Evolutionary conservation across 2,113 vertebrate genomes (phyloP).

Genomic region (Symphodus melops): DNA sequence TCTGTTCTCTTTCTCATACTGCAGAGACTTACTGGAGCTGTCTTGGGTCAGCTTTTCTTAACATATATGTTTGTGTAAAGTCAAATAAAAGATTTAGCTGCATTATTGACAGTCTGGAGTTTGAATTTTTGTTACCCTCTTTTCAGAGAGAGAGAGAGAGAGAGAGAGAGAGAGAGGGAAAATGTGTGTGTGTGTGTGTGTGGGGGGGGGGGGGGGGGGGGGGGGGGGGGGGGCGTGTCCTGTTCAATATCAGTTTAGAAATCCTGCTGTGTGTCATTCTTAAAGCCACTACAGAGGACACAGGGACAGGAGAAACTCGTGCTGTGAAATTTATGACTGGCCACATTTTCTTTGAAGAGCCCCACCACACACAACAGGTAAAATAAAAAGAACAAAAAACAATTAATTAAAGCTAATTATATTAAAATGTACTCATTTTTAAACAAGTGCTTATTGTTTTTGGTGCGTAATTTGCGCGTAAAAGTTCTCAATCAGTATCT

Average conservation of each 20-base stretch:
- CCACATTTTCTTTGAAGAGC: slow-evolving; percentile 10
- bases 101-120: slow-evolving; percentile 65
- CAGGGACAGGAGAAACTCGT: slow-evolving; percentile 68
- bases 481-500: neutral
- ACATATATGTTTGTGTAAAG: slow-evolving; percentile 49
- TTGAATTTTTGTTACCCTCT: neutral
- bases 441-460: too few relatives aligned
- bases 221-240: slow-evolving; percentile 84
- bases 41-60: slow-evolving; percentile 23
- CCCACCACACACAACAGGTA: slow-evolving; percentile 46
- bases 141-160: too few relatives aligned
- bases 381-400: too few relatives aligned
- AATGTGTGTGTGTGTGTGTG: too few relatives aligned
- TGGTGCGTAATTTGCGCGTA: slow-evolving; percentile 32
- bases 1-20: neutral
- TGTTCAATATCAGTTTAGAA: slow-evolving; percentile 83
- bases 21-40: slow-evolving; percentile 8
- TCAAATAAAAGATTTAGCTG: slow-evolving; percentile 77
- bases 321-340: slow-evolving; percentile 64
- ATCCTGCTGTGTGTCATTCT: slow-evolving; percentile 46
- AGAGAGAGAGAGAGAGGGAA: too few relatives aligned
- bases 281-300: slow-evolving; percentile 40
- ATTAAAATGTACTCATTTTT: neutral
- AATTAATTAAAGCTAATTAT: neutral
- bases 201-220: too few relatives aligned